Evolutionary conservation across 1,140 invertebrate genomes (phyloP).

Genomic region (Ylistrum balloti): DNA sequence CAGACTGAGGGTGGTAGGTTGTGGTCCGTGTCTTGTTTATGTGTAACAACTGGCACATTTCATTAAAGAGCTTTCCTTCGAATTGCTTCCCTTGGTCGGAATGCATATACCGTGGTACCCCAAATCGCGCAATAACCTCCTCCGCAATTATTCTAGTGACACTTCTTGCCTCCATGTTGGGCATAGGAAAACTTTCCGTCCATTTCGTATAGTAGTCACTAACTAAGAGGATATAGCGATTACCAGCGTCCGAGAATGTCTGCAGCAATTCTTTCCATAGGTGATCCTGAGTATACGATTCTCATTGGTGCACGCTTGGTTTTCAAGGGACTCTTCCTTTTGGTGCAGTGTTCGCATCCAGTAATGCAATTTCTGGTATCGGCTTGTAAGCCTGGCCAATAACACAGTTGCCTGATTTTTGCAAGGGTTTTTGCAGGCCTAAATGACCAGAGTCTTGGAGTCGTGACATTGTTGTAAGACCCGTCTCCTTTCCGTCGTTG

Average conservation of each 20-base stretch:
- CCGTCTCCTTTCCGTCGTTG: too few species aligned
- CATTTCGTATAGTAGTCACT: conserved; percentile 61
- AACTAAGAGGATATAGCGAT: conserved; percentile 57
- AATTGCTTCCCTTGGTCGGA: conserved; percentile 61
- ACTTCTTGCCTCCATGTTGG: conserved; percentile 46
- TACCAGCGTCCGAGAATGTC: conserved; percentile 60
- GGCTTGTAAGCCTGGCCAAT: background rate
- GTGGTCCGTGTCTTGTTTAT: conserved; percentile 54
- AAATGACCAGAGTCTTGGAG: too few species aligned
- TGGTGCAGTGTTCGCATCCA: conserved; percentile 50
- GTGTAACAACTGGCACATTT: too few species aligned
- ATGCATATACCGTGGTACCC: conserved; percentile 49
- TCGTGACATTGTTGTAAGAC: too few species aligned
- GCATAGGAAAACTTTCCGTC: conserved; percentile 58
- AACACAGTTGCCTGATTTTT: background rate
- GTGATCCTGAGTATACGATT: background rate
- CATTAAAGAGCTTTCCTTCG: too few species aligned
- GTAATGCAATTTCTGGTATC: background rate
- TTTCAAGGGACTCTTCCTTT: conserved; percentile 51
- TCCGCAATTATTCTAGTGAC: conserved; percentile 53
- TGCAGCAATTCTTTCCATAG: conserved; percentile 59
- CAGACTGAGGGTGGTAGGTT: conserved; percentile 58
- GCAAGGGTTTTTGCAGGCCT: too few species aligned
- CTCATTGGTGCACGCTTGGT: conserved; percentile 45
- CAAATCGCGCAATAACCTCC: conserved; percentile 51